Evolutionary conservation across 2,797 vertebrate genomes (phyloP).

Genomic region (Aldrovandia affinis): DNA sequence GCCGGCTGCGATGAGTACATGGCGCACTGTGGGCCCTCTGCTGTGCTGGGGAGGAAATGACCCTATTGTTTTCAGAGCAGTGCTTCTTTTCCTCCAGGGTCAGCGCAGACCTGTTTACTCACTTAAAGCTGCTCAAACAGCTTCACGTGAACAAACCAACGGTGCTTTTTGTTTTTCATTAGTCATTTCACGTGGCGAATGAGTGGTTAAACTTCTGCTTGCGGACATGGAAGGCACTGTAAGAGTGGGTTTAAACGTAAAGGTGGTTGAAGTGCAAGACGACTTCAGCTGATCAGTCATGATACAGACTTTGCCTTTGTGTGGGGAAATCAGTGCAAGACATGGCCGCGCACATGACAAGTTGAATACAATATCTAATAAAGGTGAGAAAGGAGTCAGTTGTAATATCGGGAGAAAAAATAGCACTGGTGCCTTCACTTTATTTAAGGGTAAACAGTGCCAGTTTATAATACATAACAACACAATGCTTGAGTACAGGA

Average conservation of each 20-base stretch:
- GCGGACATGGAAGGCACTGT: neutral
- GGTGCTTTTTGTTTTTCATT: neutral
- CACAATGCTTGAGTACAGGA: neutral
- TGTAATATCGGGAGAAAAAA: neutral
- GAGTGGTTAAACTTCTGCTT: conserved; percentile 8
- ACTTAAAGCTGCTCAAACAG: conserved; percentile 39
- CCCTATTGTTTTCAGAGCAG: conserved; percentile 75
- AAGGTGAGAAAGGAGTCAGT: neutral
- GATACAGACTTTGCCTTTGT: neutral
- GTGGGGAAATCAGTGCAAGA: neutral
- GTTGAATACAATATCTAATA: neutral
- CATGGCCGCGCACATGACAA: neutral
- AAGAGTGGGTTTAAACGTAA: neutral
- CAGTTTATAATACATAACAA: neutral
- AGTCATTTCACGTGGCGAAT: neutral
- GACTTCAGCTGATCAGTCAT: neutral
- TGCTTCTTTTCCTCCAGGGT: conserved; percentile 66
- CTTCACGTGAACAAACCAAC: conserved; percentile 60
- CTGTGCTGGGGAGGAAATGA: conserved; percentile 64
- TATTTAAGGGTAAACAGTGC: neutral
- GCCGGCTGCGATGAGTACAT: conserved; percentile 22
- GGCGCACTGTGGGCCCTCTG: conserved; percentile 5
- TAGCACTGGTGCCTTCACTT: neutral
- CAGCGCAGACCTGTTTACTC: conserved; percentile 53
- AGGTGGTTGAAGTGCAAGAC: neutral